Percentiles rank a stretch among this genome's conserved stretches.
These are phyloP conservation scores for Phasianus colchicus DNA, from an alignment of 2,113 vertebrate species.

Conservation along the genomic window DNA sequence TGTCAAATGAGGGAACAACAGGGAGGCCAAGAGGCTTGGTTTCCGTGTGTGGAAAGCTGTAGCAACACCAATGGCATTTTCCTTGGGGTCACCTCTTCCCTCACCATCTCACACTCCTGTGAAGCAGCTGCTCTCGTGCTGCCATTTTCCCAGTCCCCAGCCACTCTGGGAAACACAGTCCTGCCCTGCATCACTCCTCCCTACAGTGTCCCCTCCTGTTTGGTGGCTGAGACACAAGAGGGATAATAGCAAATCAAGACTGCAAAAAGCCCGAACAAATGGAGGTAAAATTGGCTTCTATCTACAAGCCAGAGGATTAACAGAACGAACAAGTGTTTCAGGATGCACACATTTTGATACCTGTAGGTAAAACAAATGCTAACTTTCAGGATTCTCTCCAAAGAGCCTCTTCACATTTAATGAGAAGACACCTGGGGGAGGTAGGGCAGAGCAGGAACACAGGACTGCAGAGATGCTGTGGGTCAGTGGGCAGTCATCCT, in stretches of 20 bases:
- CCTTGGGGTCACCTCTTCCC: neutral
- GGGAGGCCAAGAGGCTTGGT: neutral
- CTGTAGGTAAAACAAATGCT: neutral
- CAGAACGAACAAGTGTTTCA: neutral
- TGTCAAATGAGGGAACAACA: neutral
- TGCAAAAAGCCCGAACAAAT: neutral
- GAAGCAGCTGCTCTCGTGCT: neutral
- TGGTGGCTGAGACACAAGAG: neutral
- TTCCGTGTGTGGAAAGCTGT: accelerated
- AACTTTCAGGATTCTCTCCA: neutral
- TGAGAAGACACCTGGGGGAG: neutral
- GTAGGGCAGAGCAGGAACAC: neutral
- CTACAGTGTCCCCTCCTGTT: neutral
- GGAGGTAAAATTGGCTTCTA: neutral
- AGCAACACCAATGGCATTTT: neutral
- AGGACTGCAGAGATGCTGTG: neutral
- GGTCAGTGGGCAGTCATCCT: neutral
- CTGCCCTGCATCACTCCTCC: neutral
- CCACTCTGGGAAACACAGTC: neutral
- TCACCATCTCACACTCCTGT: neutral
- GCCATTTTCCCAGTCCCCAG: neutral
- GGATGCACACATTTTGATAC: neutral
- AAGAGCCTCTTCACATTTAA: neutral
- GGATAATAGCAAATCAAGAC: neutral
- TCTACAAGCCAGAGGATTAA: neutral